Percentiles rank a stretch among this genome's conserved stretches.
These are phyloP conservation scores for Campoplex nolae DNA, from an alignment of 2,888 invertebrate genomes.

Conservation along the genomic window DNA sequence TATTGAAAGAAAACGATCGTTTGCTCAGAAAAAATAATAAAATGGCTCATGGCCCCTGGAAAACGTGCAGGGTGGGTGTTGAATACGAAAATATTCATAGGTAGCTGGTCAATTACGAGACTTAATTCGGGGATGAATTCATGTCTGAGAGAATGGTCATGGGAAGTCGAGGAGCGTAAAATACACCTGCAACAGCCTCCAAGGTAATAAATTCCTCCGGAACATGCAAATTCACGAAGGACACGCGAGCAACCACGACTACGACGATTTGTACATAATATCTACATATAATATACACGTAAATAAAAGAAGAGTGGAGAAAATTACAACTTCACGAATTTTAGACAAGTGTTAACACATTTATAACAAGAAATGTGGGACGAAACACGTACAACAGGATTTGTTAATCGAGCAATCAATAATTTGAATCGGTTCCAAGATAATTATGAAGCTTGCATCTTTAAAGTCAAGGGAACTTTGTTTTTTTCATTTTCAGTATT, in stretches of 20 bases:
- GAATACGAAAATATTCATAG: conserved; percentile 35
- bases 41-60: neutral
- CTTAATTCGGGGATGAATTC: conserved; percentile 37
- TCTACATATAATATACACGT: conserved; percentile 2
- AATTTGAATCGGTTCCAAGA: neutral
- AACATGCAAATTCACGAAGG: conserved; percentile 58
- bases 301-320: neutral
- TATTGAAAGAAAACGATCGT: neutral
- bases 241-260: conserved; percentile 52
- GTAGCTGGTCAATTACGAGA: conserved; percentile 45
- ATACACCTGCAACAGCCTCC: conserved; percentile 51
- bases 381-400: neutral
- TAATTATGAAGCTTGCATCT: neutral
- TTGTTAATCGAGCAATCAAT: neutral
- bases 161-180: conserved; percentile 33
- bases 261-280: neutral
- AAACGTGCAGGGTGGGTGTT: neutral
- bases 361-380: neutral
- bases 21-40: neutral
- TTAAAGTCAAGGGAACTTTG: neutral
- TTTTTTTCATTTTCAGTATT: no score
- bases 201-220: conserved; percentile 56
- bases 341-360: neutral
- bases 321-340: conserved; percentile 9
- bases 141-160: conserved; percentile 37